These are phyloP conservation scores for Spinus pinus DNA, from an alignment of 2,797 vertebrate genomes.

Conservation along the genomic window DNA sequence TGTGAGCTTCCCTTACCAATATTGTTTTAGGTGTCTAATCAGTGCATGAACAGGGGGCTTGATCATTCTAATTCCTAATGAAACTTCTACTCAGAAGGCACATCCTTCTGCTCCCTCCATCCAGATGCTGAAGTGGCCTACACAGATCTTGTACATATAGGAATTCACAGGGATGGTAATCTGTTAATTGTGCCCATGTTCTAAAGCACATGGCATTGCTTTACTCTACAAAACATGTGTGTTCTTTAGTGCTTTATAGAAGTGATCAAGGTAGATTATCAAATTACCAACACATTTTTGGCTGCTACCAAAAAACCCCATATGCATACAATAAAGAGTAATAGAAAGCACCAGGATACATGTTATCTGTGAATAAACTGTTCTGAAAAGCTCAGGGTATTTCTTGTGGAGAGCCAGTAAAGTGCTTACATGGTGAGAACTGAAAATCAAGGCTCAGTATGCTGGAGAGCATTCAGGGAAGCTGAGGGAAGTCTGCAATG, in stretches of 20 bases:
- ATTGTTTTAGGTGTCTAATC: background rate
- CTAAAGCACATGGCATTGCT: background rate
- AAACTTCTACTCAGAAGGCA: background rate
- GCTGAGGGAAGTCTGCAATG: background rate
- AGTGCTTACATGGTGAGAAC: background rate
- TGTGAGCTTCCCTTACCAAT: background rate
- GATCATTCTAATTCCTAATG: background rate
- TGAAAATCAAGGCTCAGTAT: background rate
- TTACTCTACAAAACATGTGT: background rate
- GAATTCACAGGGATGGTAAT: background rate
- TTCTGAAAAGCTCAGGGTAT: background rate
- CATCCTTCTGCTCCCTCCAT: background rate
- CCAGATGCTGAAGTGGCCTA: background rate
- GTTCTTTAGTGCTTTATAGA: background rate
- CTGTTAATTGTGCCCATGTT: background rate
- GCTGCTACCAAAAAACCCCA: accelerated
- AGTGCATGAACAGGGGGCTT: background rate
- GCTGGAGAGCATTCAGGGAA: background rate
- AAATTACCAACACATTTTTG: background rate
- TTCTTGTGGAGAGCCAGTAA: background rate
- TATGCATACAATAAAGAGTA: background rate
- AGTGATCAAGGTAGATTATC: background rate
- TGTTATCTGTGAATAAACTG: background rate
- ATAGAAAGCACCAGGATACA: background rate
- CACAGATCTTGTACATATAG: background rate